Conservation (phyloP, 2,888 invertebrate genomes). For the Carterocephalus palaemon region DNA sequence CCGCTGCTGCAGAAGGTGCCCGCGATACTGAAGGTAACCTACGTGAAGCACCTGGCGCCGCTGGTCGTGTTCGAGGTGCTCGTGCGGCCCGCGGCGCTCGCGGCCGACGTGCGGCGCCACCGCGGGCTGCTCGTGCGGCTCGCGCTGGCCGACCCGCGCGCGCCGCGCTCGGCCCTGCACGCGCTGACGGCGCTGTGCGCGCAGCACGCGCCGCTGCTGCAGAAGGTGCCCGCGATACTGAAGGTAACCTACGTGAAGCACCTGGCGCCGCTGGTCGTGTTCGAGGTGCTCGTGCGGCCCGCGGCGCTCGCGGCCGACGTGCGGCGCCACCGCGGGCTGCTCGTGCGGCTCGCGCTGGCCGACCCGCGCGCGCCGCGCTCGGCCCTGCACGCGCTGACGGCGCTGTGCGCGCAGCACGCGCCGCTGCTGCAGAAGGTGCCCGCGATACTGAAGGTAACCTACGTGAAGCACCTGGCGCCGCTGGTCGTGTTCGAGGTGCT, state of each 20-base stretch:
- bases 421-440: constrained; percentile 92
- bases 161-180: constrained; percentile 94
- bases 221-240: constrained; percentile 91
- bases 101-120: constrained; percentile 86
- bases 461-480: constrained; percentile 95
- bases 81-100: constrained; percentile 83
- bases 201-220: constrained; percentile 87
- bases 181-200: constrained; percentile 96
- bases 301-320: constrained; percentile 83
- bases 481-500: constrained; percentile 95
- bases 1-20: constrained; percentile 92
- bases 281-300: constrained; percentile 92
- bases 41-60: constrained; percentile 95
- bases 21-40: too few relatives aligned
- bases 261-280: constrained; percentile 95
- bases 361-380: constrained; percentile 93
- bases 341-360: constrained; percentile 88
- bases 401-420: constrained; percentile 90
- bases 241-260: constrained; percentile 96
- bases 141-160: constrained; percentile 86
- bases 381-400: constrained; percentile 96
- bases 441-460: too few relatives aligned
- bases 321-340: constrained; percentile 85
- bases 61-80: constrained; percentile 95
- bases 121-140: constrained; percentile 89